Evolutionary conservation across 1,140 invertebrate genomes (phyloP).

Genomic region (Diorhabda carinulata): DNA sequence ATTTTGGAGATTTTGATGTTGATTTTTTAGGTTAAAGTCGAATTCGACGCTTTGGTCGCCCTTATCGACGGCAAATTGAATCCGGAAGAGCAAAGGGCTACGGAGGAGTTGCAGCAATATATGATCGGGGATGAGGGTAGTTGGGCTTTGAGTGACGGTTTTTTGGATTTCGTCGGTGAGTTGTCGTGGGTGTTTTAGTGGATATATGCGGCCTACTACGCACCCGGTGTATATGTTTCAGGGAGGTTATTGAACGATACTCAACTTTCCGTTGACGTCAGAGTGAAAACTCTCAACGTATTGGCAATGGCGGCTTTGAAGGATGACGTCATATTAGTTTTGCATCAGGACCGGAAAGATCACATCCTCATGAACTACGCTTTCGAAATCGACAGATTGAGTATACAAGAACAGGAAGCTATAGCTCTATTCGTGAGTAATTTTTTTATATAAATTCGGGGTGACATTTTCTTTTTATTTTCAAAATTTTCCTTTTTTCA

Average conservation of each 20-base stretch:
- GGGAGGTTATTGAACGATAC: conserved; percentile 66
- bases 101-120: conserved; percentile 81
- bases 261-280: conserved; percentile 54
- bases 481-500: too few relatives aligned
- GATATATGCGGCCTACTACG: too few relatives aligned
- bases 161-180: conserved; percentile 75
- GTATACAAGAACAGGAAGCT: conserved; percentile 72
- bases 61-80: conserved; percentile 62
- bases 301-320: conserved; percentile 74
- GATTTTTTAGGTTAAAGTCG: conserved; percentile 53
- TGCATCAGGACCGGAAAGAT: conserved; percentile 85
- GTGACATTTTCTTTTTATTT: too few relatives aligned
- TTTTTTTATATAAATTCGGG: too few relatives aligned
- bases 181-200: conserved; percentile 10
- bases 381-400: conserved; percentile 73
- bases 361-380: conserved; percentile 89
- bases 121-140: conserved; percentile 82
- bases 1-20: too few relatives aligned
- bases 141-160: conserved; percentile 86
- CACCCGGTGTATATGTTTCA: conserved; percentile 36
- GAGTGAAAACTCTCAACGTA: conserved; percentile 64
- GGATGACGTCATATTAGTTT: conserved; percentile 83
- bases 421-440: conserved; percentile 74
- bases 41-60: conserved; percentile 61
- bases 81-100: conserved; percentile 65